Evolutionary conservation across 2,888 invertebrate species (phyloP), one percentile per base, ranked within the genome.

Genomic region (Heteromyza rotundicornis): DNA sequence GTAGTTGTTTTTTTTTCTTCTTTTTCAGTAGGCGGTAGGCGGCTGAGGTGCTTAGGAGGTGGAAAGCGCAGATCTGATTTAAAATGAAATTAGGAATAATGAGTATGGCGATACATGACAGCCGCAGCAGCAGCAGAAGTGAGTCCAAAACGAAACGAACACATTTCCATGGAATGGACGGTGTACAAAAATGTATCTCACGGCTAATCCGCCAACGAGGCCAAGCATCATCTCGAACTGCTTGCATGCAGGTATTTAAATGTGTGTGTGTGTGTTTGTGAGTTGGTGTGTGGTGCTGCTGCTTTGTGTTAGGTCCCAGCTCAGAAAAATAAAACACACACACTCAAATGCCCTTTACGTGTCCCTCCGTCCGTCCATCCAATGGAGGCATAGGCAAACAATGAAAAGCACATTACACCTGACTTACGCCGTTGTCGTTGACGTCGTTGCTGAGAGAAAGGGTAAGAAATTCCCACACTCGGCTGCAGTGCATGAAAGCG

Each of bases 71-170:
- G 77, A 78, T 78, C 74, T 78, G 76, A 77, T 78, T 78, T 78
- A 75, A 76, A 75, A 68, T 69, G 76, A 76, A 78, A 76, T 77
- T 78, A 77, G 76, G 73, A 78, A 78, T 78, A 78, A 78, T 78
- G 70, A 77, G 74, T 70, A 77, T 72, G 70, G 72, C 68, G 68
- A 73, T 62, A 77, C 75, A 76, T 75, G 75, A 73, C 74, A 74
- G 57, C 57, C 59, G 59, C 57, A 70, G 71, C 70, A 74, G 68
- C 71, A 73, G 73, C 72, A 73, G 74, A 73, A 71, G 73, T 71
- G 74, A 74, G 40, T 36, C 40, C 40, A 55, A 55, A n/a, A 36
- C 20, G 55, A n/a, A 35, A 5, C 35, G 5, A 32, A 53, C 8
- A 17, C 12, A 35, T 35, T 20, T 32, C 17, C 24, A n/a, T 35